A percentile compares a stretch with the other conserved stretches of the same genome.
Evolutionary conservation across 2,797 vertebrate species (phyloP).

Genomic region (Mus minutoides): DNA sequence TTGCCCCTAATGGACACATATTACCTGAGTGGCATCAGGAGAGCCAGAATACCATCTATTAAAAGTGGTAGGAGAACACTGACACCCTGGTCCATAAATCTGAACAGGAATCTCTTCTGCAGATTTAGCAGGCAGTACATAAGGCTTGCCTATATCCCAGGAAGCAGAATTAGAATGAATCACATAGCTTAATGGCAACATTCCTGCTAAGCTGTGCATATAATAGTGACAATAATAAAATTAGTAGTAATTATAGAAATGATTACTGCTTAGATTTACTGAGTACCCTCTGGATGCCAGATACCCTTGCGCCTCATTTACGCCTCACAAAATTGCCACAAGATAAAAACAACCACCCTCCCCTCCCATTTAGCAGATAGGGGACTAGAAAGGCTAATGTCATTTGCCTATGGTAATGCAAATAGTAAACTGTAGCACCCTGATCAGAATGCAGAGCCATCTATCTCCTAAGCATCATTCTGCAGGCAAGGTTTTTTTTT

Average conservation of each 20-base stretch:
- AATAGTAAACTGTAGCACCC: background rate
- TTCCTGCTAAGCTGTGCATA: background rate
- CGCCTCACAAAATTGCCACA: background rate
- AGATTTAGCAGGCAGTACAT: background rate
- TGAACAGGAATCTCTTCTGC: background rate
- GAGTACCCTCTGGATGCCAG: background rate
- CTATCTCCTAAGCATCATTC: background rate
- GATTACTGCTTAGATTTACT: constrained; percentile 33
- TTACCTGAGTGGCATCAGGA: background rate
- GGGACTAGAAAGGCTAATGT: background rate
- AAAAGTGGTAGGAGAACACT: background rate
- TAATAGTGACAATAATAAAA: constrained; percentile 48
- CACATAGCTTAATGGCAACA: background rate
- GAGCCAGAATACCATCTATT: background rate
- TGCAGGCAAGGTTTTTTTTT: constrained; percentile 17
- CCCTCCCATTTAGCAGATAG: background rate
- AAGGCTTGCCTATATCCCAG: background rate
- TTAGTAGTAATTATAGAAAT: constrained; percentile 39
- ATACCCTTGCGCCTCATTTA: background rate
- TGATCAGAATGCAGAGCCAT: background rate
- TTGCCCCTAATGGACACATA: background rate
- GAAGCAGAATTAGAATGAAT: constrained; percentile 32
- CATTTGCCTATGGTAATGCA: background rate
- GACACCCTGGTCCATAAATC: background rate
- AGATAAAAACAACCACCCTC: constrained; percentile 20